These are phyloP conservation scores for Grapholita molesta DNA, from an alignment of 1,140 invertebrate species.

Conservation along the genomic window DNA sequence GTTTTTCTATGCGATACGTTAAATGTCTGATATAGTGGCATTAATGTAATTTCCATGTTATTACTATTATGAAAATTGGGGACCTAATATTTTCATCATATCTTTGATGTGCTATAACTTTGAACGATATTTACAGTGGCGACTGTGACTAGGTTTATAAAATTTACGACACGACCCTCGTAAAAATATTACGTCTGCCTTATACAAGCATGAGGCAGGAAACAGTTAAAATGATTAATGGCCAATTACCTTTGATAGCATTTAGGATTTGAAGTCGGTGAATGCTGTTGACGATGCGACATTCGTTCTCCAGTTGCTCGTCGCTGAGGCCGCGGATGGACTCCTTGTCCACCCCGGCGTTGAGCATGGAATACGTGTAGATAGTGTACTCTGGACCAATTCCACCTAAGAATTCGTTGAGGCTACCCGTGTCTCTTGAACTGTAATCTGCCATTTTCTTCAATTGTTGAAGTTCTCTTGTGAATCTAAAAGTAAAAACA, in stretches of 20 bases:
- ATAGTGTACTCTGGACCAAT: conserved; percentile 95
- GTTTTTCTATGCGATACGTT: not conserved
- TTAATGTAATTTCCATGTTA: conserved; percentile 1
- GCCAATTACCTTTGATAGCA: conserved; percentile 86
- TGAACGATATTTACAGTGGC: not conserved
- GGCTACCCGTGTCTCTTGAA: conserved; percentile 92
- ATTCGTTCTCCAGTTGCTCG: conserved; percentile 93
- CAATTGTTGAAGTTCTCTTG: conserved; percentile 94
- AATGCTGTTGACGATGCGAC: conserved; percentile 95
- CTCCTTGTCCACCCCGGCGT: conserved; percentile 95
- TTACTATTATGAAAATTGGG: not conserved
- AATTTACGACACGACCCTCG: not conserved
- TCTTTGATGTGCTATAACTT: conserved; percentile 6
- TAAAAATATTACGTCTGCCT: conserved; percentile 18
- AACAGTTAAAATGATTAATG: conserved; percentile 26
- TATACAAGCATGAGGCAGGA: conserved; percentile 2
- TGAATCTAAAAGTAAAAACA: conserved; percentile 84
- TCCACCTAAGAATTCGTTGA: conserved; percentile 93
- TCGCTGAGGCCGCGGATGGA: conserved; percentile 90
- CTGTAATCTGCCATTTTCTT: conserved; percentile 99
- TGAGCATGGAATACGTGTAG: conserved; percentile 98
- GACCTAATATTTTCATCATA: not conserved
- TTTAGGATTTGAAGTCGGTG: conserved; percentile 94
- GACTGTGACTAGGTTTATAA: not conserved
- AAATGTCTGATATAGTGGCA: not conserved